Evolutionary conservation across 2,888 invertebrate species (phyloP), one percentile per base, ranked within the genome.

Genomic region (Aphidius colemani): DNA sequence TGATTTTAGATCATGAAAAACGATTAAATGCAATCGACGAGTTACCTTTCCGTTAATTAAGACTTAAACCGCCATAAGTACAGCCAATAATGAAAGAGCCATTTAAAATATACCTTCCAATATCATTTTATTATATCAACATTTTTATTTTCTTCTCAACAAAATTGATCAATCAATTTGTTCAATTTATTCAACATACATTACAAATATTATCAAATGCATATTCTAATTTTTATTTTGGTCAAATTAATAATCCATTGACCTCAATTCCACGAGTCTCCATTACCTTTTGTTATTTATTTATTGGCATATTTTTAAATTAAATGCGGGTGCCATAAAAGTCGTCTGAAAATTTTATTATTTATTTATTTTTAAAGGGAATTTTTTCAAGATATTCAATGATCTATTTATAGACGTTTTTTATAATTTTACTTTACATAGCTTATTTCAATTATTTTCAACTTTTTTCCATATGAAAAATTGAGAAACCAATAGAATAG

Each of bases 1-100:
- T 76, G 76, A 76, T 76, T 76, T 75, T 75, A 75, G 76, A 76
- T 76, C 74, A 67, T 68, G 68, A 59, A 68, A 74, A 63, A 71
- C 73, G 75, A 76, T 76, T 75, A 71, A 5, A 30, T 70, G 55
- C 63, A 72, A 69, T 70, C 69, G 73, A 74, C 74, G 70, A 72
- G 74, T 72, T 30, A 30, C 30, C 30, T 30, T 64, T 68, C 72
- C 72, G 74, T 73, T 76, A 76, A 76, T 76, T 76, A 75, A 76
- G 76, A 76, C 75, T 73, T 71, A 70, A 71, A 65, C 70, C 68
- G 69, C 68, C 69, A 68, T 71, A 68, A 71, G 18, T 18, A 18
- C 3, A 18, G 3, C 18, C 18, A 18, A 18, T 18, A 18, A 18
- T 18, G 3, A 18, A 30, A 30, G 3, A 30, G 5, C 30, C 30